phyloP scores from a whole-genome alignment of 2,113 vertebrate genomes.

The Cyprinodon tularosa region DNA sequence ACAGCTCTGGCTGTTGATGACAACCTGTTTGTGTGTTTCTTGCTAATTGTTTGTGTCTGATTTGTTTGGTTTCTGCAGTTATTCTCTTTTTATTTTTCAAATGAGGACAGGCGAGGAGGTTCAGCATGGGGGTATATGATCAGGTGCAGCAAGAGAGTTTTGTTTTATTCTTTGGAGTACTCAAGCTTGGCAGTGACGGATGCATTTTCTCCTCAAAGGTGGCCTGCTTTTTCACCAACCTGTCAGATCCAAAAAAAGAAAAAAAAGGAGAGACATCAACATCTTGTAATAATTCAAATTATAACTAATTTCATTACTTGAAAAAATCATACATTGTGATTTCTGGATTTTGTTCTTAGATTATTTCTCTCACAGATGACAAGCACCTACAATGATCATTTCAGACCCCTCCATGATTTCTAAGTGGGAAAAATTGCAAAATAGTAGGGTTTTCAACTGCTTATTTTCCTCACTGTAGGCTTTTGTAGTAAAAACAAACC shows the following conservation, averaged over 20 bases:
- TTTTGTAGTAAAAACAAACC: too few relatives aligned
- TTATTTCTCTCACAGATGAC: too few relatives aligned
- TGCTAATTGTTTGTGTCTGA: conserved; percentile 33
- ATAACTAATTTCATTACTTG: too few relatives aligned
- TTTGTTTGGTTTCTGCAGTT: conserved; percentile 22
- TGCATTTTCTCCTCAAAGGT: conserved; percentile 68
- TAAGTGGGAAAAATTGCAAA: too few relatives aligned
- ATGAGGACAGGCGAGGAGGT: not conserved
- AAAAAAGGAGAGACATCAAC: not conserved
- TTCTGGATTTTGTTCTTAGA: too few relatives aligned
- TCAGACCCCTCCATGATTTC: too few relatives aligned
- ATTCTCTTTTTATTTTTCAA: conserved; percentile 10
- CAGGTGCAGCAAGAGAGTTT: conserved; percentile 86
- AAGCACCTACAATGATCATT: too few relatives aligned
- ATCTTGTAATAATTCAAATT: too few relatives aligned
- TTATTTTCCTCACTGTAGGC: not conserved
- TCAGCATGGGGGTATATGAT: conserved; percentile 25
- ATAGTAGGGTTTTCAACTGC: too few relatives aligned
- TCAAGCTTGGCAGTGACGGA: conserved; percentile 82
- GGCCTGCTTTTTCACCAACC: conserved; percentile 87
- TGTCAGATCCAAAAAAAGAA: conserved; percentile 53
- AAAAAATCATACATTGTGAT: too few relatives aligned
- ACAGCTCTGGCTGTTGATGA: not conserved
- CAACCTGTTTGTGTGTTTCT: not conserved
- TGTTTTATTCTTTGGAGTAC: conserved; percentile 78